Percentiles rank a stretch among this genome's conserved stretches.
Evolutionary conservation across 2,888 invertebrate species (phyloP).

Genomic region (Mongoloraphidia duomilia): DNA sequence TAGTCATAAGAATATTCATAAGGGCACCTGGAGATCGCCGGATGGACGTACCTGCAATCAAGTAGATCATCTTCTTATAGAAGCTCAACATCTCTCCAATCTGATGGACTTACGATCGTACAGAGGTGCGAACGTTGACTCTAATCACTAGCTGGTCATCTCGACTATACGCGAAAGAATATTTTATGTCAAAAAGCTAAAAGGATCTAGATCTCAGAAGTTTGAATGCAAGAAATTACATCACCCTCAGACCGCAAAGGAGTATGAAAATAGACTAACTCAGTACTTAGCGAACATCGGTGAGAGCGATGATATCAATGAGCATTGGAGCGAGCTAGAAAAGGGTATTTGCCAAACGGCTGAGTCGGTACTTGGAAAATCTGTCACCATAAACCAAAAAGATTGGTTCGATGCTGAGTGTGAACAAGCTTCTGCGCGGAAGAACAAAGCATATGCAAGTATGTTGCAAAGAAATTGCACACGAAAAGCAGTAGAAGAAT

Average conservation of each 20-base stretch:
- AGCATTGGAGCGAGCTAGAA: no score
- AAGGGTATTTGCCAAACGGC: no score
- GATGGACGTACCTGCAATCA: constrained; percentile 7
- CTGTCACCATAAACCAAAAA: no score
- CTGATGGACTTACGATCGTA: constrained; percentile 9
- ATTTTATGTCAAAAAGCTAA: constrained; percentile 1
- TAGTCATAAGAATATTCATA: constrained; percentile 1
- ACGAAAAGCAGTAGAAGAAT: background rate
- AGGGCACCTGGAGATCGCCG: constrained; percentile 6
- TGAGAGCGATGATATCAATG: no score
- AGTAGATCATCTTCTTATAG: constrained; percentile 10
- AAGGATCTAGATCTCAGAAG: background rate
- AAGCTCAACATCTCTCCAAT: constrained; percentile 1
- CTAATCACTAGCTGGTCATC: constrained; percentile 10
- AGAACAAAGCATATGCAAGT: background rate
- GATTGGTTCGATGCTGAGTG: no score
- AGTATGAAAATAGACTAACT: background rate
- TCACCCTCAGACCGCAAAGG: background rate
- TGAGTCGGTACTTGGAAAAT: no score
- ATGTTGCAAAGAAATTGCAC: background rate
- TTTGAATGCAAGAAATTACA: background rate
- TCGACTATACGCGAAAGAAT: constrained; percentile 5
- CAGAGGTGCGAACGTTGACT: constrained; percentile 9
- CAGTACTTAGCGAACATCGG: no score
- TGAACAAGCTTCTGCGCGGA: background rate